A percentile compares a stretch with the other conserved stretches of the same genome.
These are phyloP conservation scores for Coptodon bakossiorum DNA, from an alignment of 2,113 vertebrate species.

Conservation along the genomic window DNA sequence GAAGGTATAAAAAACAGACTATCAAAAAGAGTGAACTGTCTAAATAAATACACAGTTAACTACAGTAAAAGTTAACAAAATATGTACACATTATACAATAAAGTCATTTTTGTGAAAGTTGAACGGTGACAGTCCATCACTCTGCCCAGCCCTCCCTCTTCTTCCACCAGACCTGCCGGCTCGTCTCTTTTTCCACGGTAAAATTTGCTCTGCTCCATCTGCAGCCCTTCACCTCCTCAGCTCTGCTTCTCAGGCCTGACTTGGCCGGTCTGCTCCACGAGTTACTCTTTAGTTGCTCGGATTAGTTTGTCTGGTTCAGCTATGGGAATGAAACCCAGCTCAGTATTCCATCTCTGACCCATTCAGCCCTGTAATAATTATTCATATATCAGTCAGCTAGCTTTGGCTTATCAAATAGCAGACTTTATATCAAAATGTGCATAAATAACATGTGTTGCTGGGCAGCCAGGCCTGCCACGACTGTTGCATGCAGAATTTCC, in stretches of 20 bases:
- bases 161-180: background rate
- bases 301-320: background rate
- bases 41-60: background rate
- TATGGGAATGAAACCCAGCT: background rate
- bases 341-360: background rate
- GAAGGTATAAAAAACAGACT: background rate
- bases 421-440: background rate
- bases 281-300: background rate
- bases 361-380: background rate
- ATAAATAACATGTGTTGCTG: background rate
- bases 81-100: background rate
- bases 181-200: background rate
- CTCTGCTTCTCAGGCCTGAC: background rate
- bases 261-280: background rate
- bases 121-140: background rate
- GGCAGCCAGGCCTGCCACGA: background rate
- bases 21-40: background rate
- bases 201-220: background rate
- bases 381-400: background rate
- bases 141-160: background rate
- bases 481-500: background rate
- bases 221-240: background rate
- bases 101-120: background rate
- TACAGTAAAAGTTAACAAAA: background rate
- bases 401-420: background rate